phyloP scores from a whole-genome alignment of 2,113 vertebrate species.

The Ceuthmochares aereus region DNA sequence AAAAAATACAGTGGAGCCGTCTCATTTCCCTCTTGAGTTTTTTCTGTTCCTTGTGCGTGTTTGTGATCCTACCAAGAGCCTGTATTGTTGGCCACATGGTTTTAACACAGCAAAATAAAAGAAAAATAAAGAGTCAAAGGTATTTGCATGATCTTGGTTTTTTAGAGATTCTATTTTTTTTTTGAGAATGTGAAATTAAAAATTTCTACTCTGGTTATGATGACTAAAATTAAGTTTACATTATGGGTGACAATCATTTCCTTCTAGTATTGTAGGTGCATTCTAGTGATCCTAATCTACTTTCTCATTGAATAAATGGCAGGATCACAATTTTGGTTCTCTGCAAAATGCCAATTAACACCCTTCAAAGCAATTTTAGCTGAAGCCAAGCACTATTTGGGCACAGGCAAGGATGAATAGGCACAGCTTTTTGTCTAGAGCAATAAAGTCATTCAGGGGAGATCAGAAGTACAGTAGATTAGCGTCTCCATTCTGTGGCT shows the following conservation, averaged over 20 bases:
- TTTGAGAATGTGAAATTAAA: not conserved
- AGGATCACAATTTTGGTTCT: not conserved
- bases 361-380: not conserved
- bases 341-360: constrained; percentile 13
- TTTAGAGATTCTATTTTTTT: not conserved
- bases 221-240: not conserved
- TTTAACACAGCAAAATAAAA: not conserved
- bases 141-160: not conserved
- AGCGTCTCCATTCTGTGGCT: not conserved
- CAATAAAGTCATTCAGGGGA: constrained; percentile 20
- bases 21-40: not conserved
- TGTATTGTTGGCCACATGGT: not conserved
- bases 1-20: not conserved
- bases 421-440: not conserved
- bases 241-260: not conserved
- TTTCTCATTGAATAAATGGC: not conserved
- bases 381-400: not conserved
- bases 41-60: not conserved
- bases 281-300: not conserved
- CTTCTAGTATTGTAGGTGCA: not conserved
- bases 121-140: not conserved
- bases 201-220: not conserved
- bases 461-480: constrained; percentile 55
- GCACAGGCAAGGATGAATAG: not conserved
- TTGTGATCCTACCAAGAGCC: not conserved